These are phyloP conservation scores for Drosophila putrida DNA, from an alignment of 2,888 invertebrate genomes.

Conservation along the genomic window DNA sequence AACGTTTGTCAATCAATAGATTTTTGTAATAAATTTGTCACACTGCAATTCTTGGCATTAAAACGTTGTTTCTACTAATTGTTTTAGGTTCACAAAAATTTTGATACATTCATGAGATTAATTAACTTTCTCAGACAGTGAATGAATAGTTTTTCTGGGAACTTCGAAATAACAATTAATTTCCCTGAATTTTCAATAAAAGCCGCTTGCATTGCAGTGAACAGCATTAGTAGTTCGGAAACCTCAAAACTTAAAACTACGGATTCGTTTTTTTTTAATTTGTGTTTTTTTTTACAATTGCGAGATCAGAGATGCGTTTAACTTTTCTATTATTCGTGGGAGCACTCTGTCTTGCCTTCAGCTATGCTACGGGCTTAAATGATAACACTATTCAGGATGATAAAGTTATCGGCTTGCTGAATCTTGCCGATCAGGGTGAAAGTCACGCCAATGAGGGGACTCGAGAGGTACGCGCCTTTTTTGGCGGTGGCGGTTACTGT, in stretches of 20 bases:
- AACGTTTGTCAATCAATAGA: neutral
- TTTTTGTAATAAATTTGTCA: neutral
- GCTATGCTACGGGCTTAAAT: slow-evolving; percentile 34
- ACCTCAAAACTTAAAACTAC: slow-evolving; percentile 3
- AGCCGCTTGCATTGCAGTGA: slow-evolving; percentile 19
- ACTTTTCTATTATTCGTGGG: slow-evolving; percentile 38
- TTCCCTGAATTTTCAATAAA: slow-evolving; percentile 45
- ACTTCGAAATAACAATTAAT: slow-evolving; percentile 4
- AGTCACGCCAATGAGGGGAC: slow-evolving; percentile 42
- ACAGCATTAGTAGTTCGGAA: slow-evolving; percentile 47
- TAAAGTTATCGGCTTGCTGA: slow-evolving; percentile 14
- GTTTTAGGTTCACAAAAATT: neutral
- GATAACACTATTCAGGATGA: neutral
- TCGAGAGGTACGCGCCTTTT: slow-evolving; percentile 42
- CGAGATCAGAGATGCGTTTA: slow-evolving; percentile 53
- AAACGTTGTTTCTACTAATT: neutral
- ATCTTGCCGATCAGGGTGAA: slow-evolving; percentile 44
- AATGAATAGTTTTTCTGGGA: slow-evolving; percentile 16
- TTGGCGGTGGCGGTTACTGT: slow-evolving; percentile 29
- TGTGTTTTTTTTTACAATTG: neutral
- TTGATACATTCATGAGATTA: neutral
- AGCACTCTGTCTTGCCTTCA: slow-evolving; percentile 44
- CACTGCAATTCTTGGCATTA: neutral
- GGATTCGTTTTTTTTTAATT: neutral
- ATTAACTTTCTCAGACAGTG: slow-evolving; percentile 9